These are phyloP conservation scores for Cyphomyrmex costatus DNA, from an alignment of 1,140 invertebrate genomes.

Conservation along the genomic window DNA sequence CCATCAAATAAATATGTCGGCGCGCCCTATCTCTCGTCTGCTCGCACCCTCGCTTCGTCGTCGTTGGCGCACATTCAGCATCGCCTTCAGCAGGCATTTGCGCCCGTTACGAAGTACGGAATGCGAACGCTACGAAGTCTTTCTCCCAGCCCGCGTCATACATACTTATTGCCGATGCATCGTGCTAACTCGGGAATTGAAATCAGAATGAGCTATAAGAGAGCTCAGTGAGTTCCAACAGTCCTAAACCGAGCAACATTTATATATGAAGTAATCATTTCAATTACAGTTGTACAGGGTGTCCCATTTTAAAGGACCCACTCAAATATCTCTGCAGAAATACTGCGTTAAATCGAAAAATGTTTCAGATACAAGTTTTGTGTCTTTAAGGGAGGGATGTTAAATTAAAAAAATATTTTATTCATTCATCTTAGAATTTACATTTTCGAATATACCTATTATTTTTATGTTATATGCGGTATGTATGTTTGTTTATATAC, in stretches of 20 bases:
- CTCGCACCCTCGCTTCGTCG: conserved; percentile 14
- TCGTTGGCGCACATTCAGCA: conserved; percentile 3
- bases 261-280: not conserved
- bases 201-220: conserved; percentile 1
- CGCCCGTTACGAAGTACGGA: not conserved
- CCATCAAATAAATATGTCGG: conserved; percentile 72
- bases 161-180: not conserved
- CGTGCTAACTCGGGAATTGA: conserved; percentile 15
- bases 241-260: not conserved
- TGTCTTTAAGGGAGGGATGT: too few species aligned
- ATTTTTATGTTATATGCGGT: too few species aligned
- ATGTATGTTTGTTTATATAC: too few species aligned
- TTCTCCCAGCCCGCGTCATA: not conserved
- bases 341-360: too few species aligned
- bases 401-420: too few species aligned
- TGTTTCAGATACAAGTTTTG: too few species aligned
- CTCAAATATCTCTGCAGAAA: too few species aligned
- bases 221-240: not conserved
- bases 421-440: too few species aligned
- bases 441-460: too few species aligned
- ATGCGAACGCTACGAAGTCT: not conserved
- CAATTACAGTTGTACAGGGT: too few species aligned
- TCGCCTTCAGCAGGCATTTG: conserved; percentile 33
- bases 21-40: conserved; percentile 52
- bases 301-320: too few species aligned